Percentiles rank a stretch among this genome's conserved stretches.
These are phyloP conservation scores for Drosophila gaucha DNA, from an alignment of 2,888 invertebrate genomes.

Conservation along the genomic window DNA sequence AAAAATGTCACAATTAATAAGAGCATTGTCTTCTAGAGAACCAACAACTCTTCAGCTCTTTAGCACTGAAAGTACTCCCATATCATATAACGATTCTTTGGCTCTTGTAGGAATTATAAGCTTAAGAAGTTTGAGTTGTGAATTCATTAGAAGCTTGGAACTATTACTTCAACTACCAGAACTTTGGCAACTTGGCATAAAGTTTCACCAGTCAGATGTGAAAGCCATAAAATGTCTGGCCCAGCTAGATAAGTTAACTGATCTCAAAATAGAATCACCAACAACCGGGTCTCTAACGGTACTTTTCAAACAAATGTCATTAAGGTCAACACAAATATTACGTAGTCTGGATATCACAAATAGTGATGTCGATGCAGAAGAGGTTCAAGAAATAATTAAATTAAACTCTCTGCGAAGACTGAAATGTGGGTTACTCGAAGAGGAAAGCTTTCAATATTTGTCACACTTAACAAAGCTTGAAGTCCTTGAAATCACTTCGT, in stretches of 20 bases:
- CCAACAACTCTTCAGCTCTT: neutral
- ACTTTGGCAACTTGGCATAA: neutral
- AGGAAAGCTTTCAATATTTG: neutral
- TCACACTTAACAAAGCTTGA: neutral
- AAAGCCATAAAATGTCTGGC: neutral
- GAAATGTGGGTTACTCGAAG: neutral
- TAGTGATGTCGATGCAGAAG: neutral
- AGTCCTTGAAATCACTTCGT: neutral
- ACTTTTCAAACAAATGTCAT: neutral
- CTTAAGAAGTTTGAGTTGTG: neutral
- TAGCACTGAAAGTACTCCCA: neutral
- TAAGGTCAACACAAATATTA: neutral
- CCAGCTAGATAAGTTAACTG: neutral
- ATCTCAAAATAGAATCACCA: neutral
- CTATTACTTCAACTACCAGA: neutral
- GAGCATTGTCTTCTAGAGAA: neutral
- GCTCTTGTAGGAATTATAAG: neutral
- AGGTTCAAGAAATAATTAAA: neutral
- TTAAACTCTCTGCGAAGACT: neutral
- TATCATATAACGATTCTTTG: neutral
- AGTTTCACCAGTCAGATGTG: neutral
- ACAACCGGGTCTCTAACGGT: neutral
- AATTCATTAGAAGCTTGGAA: neutral
- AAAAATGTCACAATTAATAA: neutral
- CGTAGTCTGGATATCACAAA: neutral